Percentiles rank a stretch among this genome's conserved stretches.
These are phyloP conservation scores for Champsocephalus esox DNA, from an alignment of 2,797 vertebrate species.

Conservation along the genomic window DNA sequence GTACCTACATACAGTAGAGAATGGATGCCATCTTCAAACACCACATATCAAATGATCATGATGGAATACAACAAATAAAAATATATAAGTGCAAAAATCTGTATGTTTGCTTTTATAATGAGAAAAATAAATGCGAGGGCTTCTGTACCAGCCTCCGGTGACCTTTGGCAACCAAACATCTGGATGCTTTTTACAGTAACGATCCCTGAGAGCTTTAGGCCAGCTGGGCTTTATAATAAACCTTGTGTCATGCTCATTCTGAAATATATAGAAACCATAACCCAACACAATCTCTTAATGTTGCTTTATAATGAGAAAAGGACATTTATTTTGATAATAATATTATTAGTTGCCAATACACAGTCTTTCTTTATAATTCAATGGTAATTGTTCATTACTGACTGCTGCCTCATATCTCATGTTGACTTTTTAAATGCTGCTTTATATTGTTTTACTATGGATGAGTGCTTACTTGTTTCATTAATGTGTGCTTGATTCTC, in stretches of 20 bases:
- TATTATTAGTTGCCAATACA: neutral
- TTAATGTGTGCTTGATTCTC: too few relatives aligned
- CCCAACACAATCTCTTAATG: neutral
- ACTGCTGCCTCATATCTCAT: too few relatives aligned
- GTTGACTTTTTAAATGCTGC: too few relatives aligned
- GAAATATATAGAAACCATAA: constrained; percentile 1
- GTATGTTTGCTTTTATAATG: constrained; percentile 24
- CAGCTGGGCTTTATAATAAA: constrained; percentile 13
- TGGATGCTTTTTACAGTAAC: constrained; percentile 29
- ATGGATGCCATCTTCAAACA: neutral
- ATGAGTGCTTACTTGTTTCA: too few relatives aligned
- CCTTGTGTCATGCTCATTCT: constrained; percentile 2
- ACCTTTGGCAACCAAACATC: constrained; percentile 44
- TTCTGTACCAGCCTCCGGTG: constrained; percentile 13
- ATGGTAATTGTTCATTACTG: too few relatives aligned
- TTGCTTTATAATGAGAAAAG: neutral
- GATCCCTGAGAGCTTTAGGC: constrained; percentile 18
- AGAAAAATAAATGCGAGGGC: neutral
- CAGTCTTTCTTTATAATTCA: too few relatives aligned
- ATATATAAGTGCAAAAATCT: constrained; percentile 25
- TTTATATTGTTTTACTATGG: too few relatives aligned
- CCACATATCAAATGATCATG: neutral
- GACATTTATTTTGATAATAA: neutral
- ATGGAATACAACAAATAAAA: neutral
- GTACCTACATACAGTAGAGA: neutral